phyloP scores from a whole-genome alignment of 2,113 vertebrate genomes.

The Brienomyrus brachyistius region DNA sequence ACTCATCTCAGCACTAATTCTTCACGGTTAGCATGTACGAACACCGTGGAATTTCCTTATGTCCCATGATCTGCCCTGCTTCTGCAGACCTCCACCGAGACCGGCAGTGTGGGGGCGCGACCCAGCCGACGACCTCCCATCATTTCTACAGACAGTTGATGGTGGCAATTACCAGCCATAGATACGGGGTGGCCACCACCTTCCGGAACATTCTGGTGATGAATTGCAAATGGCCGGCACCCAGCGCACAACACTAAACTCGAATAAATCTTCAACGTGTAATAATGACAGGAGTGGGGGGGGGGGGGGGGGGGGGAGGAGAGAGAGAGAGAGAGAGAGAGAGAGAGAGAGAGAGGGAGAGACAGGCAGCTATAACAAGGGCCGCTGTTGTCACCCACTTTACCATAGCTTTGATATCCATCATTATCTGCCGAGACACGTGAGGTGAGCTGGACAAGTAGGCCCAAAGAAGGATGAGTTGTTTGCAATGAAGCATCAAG shows the following conservation, averaged over 20 bases:
- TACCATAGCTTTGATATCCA: slow-evolving; percentile 74
- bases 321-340: slow-evolving; percentile 47
- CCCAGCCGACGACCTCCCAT: slow-evolving; percentile 66
- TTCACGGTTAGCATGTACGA: not conserved
- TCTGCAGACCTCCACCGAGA: slow-evolving; percentile 14
- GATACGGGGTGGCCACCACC: slow-evolving; percentile 70
- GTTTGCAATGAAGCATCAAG: slow-evolving; percentile 78
- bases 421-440: slow-evolving; percentile 76
- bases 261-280: slow-evolving; percentile 87
- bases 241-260: slow-evolving; percentile 74
- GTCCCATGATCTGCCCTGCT: not conserved
- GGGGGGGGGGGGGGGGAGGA: slow-evolving; percentile 24
- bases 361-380: slow-evolving; percentile 87
- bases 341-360: slow-evolving; percentile 32
- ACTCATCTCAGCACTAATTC: not conserved
- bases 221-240: slow-evolving; percentile 81
- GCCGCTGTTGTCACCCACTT: slow-evolving; percentile 80
- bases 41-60: not conserved
- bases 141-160: slow-evolving; percentile 79
- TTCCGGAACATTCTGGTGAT: slow-evolving; percentile 69
- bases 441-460: slow-evolving; percentile 72
- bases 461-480: slow-evolving; percentile 83
- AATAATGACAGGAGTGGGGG: slow-evolving; percentile 76
- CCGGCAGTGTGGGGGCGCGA: slow-evolving; percentile 48
- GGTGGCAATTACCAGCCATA: slow-evolving; percentile 73